Evolutionary conservation across 2,888 invertebrate genomes (phyloP).

Genomic region (Crocallis elinguaria): DNA sequence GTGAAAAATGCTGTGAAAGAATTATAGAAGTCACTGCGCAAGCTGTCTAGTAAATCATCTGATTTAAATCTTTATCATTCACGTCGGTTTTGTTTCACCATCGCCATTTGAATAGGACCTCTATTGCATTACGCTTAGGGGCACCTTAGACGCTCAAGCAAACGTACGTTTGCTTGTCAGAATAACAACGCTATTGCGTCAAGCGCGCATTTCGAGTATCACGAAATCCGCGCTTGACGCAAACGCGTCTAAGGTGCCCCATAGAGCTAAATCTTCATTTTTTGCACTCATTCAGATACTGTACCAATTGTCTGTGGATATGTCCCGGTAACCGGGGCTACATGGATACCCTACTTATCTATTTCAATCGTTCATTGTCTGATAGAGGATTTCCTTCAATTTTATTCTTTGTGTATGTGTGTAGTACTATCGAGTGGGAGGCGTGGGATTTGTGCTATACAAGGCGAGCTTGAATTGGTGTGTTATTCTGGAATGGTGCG

Average conservation of each 20-base stretch:
- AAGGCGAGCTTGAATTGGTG: too few species aligned
- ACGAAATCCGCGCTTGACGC: too few species aligned
- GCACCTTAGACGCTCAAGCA: not conserved
- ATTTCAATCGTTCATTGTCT: conserved; percentile 27
- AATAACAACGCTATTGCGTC: too few species aligned
- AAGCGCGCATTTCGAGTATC: too few species aligned
- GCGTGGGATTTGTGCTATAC: too few species aligned
- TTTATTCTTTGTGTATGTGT: not conserved
- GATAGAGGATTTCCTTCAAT: conserved; percentile 6
- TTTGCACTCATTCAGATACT: too few species aligned
- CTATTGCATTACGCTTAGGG: conserved; percentile 1
- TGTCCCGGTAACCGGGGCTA: conserved; percentile 10
- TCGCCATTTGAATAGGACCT: conserved; percentile 8
- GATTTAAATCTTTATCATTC: conserved; percentile 16
- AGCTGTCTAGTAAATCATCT: conserved; percentile 30
- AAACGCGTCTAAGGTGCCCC: too few species aligned
- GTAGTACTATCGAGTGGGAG: too few species aligned
- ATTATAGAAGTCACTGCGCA: conserved; percentile 16
- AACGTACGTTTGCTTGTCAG: not conserved
- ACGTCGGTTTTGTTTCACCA: conserved; percentile 1
- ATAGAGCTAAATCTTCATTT: too few species aligned
- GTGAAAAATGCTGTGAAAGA: conserved; percentile 12
- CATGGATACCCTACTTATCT: conserved; percentile 26
- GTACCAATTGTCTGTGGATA: not conserved
- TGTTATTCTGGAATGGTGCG: too few species aligned